These are phyloP conservation scores for Erinaceus europaeus DNA, from an alignment of 2,113 vertebrate species.

Conservation along the genomic window DNA sequence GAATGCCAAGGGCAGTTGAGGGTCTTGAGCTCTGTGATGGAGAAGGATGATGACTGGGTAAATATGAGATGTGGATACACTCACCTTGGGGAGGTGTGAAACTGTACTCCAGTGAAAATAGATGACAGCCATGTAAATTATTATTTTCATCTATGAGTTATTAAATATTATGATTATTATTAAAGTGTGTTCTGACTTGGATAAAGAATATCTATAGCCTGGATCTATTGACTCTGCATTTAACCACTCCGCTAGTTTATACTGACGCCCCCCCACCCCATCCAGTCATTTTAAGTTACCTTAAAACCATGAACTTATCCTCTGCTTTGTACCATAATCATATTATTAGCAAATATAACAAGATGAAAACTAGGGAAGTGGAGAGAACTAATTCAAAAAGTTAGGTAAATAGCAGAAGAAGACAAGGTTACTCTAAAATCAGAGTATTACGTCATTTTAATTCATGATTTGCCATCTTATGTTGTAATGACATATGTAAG, in stretches of 20 bases:
- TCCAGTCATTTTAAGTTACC: not conserved
- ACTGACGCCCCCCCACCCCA: accelerated
- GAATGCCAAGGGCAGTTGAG: no score
- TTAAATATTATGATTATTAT: no score
- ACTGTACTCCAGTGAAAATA: no score
- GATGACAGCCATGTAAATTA: no score
- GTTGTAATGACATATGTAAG: not conserved
- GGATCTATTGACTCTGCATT: not conserved
- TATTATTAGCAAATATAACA: not conserved
- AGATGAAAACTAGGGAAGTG: not conserved
- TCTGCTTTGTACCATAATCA: not conserved
- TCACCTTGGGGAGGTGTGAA: no score
- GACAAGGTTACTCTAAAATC: not conserved
- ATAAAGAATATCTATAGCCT: not conserved
- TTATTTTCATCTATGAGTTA: no score
- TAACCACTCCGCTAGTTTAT: not conserved
- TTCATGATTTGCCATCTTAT: not conserved
- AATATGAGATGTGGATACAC: no score
- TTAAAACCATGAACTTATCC: not conserved
- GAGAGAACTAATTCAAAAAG: not conserved
- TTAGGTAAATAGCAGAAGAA: not conserved
- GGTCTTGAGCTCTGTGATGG: no score
- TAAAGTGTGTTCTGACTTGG: no score
- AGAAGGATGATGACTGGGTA: no score
- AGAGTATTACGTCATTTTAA: not conserved